phyloP scores from a whole-genome alignment of 2,797 vertebrate genomes.

The Mormyrops attenuatus region DNA sequence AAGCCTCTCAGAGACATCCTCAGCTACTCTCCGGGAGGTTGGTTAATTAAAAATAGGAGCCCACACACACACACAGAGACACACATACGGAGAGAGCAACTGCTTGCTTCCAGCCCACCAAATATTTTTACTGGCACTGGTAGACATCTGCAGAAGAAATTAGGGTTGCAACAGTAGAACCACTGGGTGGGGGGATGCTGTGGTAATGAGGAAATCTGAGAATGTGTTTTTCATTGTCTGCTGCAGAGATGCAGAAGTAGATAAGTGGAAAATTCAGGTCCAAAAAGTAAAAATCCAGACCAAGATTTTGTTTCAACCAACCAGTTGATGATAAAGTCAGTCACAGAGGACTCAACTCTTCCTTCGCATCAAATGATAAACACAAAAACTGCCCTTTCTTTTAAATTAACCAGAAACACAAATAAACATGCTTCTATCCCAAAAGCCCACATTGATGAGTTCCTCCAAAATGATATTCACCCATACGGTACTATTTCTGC shows the following conservation, averaged over 20 bases:
- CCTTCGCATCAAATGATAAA: not conserved
- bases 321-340: not conserved
- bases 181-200: slow-evolving; percentile 39
- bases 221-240: not conserved
- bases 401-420: slow-evolving; percentile 14
- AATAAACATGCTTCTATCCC: not conserved
- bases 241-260: not conserved
- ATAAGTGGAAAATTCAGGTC: not conserved
- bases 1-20: slow-evolving; percentile 44
- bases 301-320: not conserved
- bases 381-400: slow-evolving; percentile 25
- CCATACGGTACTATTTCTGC: not conserved
- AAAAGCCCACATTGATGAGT: not conserved
- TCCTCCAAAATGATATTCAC: not conserved
- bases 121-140: slow-evolving; percentile 24
- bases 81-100: not conserved
- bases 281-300: not conserved
- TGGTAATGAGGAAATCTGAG: slow-evolving; percentile 6
- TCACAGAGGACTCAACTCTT: not conserved
- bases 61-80: not conserved
- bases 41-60: slow-evolving; percentile 46
- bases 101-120: slow-evolving; percentile 22
- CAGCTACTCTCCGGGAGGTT: slow-evolving; percentile 46
- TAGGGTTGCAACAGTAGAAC: slow-evolving; percentile 50
- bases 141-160: slow-evolving; percentile 42